A percentile compares a stretch with the other conserved stretches of the same genome.
Conservation (phyloP, 1,140 invertebrate genomes). For the Trichonephila inaurata region DNA sequence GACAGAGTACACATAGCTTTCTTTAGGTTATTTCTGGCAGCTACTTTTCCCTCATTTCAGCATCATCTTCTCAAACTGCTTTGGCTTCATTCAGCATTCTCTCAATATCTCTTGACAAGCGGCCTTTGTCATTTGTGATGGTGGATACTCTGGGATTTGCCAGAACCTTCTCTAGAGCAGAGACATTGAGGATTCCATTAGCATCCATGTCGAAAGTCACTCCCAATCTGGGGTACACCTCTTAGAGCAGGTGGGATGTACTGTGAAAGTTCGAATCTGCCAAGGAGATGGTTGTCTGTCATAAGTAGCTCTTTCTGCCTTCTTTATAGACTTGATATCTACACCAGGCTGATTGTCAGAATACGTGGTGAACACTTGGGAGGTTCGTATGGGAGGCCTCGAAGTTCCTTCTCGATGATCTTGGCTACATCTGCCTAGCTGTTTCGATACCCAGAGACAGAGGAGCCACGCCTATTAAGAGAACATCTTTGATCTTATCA, state of each 20-base stretch:
- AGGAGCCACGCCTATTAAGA: too few species aligned
- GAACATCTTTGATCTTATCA: slow-evolving; percentile 80
- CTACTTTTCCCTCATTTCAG: slow-evolving; percentile 83
- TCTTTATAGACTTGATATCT: slow-evolving; percentile 88
- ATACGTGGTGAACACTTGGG: slow-evolving; percentile 95
- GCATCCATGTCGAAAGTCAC: slow-evolving; percentile 99
- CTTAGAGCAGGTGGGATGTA: slow-evolving; percentile 90
- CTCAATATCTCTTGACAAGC: slow-evolving; percentile 79
- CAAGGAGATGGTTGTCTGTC: slow-evolving; percentile 84
- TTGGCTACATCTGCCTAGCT: too few species aligned
- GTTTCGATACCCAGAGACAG: too few species aligned
- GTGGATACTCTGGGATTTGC: slow-evolving; percentile 93
- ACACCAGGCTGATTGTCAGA: slow-evolving; percentile 97
- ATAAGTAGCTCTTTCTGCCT: slow-evolving; percentile 84
- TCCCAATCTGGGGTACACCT: slow-evolving; percentile 96
- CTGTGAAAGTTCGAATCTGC: slow-evolving; percentile 84
- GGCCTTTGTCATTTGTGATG: slow-evolving; percentile 83
- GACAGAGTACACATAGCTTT: slow-evolving; percentile 78
- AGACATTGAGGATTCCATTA: slow-evolving; percentile 98
- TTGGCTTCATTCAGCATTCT: slow-evolving; percentile 85
- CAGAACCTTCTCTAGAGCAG: slow-evolving; percentile 86
- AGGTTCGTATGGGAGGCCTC: slow-evolving; percentile 86
- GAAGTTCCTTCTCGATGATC: slow-evolving; percentile 61
- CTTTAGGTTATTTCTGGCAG: slow-evolving; percentile 79
- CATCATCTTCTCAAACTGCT: slow-evolving; percentile 87